Conservation (phyloP, 2,113 vertebrate species). For the Archocentrus centrarchus region DNA sequence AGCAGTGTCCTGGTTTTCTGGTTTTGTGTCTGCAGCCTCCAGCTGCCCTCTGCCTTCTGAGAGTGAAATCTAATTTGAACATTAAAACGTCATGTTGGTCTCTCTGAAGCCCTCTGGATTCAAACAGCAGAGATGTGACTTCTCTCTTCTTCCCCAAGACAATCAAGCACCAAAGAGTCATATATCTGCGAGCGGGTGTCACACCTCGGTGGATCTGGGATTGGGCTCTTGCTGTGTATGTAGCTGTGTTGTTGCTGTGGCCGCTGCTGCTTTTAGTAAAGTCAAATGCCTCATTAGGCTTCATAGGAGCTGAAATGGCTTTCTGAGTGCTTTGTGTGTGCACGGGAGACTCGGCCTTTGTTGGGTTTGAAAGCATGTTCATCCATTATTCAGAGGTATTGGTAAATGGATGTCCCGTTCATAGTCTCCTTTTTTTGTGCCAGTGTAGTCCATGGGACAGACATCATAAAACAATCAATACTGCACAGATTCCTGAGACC, state of each 20-base stretch:
- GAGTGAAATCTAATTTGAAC: constrained; percentile 73
- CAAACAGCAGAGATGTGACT: constrained; percentile 65
- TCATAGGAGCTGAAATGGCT: constrained; percentile 53
- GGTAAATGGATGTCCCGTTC: constrained; percentile 60
- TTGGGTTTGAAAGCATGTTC: constrained; percentile 67
- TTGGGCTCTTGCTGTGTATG: constrained; percentile 16
- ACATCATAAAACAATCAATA: constrained; percentile 7
- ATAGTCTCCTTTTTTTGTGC: constrained; percentile 19
- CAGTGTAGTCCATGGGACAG: constrained; percentile 24
- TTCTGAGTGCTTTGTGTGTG: constrained; percentile 54
- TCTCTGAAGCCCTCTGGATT: constrained; percentile 38
- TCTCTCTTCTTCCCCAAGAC: constrained; percentile 51
- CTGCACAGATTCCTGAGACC: constrained; percentile 7
- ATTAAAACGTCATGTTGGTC: constrained; percentile 62
- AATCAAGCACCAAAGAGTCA: constrained; percentile 42
- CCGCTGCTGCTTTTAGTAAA: constrained; percentile 44
- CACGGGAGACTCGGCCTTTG: constrained; percentile 50
- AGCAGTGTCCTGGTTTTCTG: constrained; percentile 19
- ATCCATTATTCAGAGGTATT: constrained; percentile 74
- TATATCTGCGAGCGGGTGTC: constrained; percentile 49
- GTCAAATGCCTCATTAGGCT: constrained; percentile 65
- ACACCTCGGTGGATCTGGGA: constrained; percentile 16
- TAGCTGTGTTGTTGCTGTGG: background rate
- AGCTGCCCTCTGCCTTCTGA: constrained; percentile 39
- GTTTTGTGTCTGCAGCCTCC: constrained; percentile 55